Percentiles rank a stretch among this genome's conserved stretches.
phyloP scores from a whole-genome alignment of 2,888 invertebrate genomes.

The Fragum fragum region DNA sequence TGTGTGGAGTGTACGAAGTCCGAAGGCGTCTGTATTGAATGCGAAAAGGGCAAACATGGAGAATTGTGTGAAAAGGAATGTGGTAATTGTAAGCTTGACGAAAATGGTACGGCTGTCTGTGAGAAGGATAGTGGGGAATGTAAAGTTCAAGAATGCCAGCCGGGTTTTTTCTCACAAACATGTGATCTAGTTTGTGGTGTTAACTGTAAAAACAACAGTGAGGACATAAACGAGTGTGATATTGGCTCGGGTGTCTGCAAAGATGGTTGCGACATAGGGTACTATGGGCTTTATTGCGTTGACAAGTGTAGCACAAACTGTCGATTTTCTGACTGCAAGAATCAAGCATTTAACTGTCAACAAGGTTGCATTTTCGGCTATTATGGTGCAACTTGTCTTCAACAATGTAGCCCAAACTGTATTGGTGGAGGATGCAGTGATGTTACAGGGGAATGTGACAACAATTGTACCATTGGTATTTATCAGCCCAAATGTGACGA shows the following conservation, averaged over 20 bases:
- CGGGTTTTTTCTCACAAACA: slow-evolving; percentile 47
- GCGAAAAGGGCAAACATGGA: slow-evolving; percentile 46
- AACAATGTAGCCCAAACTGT: slow-evolving; percentile 49
- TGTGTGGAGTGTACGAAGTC: slow-evolving; percentile 47
- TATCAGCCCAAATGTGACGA: slow-evolving; percentile 40
- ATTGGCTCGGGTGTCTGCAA: slow-evolving; percentile 49
- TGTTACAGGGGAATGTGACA: slow-evolving; percentile 42
- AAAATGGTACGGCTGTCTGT: slow-evolving; percentile 40
- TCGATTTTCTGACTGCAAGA: slow-evolving; percentile 45
- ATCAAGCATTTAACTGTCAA: slow-evolving; percentile 43
- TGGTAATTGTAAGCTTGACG: slow-evolving; percentile 35
- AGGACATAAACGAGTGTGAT: slow-evolving; percentile 44
- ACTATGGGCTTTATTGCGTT: slow-evolving; percentile 49
- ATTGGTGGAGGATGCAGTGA: slow-evolving; percentile 42
- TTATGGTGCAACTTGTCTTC: slow-evolving; percentile 47
- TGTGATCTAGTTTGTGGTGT: slow-evolving; percentile 37
- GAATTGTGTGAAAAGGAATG: slow-evolving; percentile 41
- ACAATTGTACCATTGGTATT: slow-evolving; percentile 36
- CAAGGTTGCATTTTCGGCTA: slow-evolving; percentile 57
- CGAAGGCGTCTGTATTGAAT: slow-evolving; percentile 38
- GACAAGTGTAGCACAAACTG: slow-evolving; percentile 50
- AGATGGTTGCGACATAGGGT: slow-evolving; percentile 55
- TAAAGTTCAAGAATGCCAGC: slow-evolving; percentile 29
- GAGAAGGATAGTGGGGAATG: slow-evolving; percentile 50
- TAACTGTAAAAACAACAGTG: slow-evolving; percentile 36